Evolutionary conservation across 2,888 invertebrate genomes (phyloP).

Genomic region (Chrysolina americana): DNA sequence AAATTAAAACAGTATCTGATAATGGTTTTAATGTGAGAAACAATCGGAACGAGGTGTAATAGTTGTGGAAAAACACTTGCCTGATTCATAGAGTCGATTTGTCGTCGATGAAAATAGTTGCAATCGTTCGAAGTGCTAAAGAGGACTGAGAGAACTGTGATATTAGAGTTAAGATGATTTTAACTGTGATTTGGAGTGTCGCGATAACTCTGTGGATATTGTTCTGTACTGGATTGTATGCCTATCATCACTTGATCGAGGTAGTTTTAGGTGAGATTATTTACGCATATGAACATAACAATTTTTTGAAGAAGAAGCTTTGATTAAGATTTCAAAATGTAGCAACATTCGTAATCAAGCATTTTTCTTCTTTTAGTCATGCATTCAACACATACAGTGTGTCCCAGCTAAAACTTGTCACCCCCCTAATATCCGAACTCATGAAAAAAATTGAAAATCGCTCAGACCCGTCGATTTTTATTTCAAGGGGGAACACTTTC

Average conservation of each 20-base stretch:
- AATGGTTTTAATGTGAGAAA: constrained; percentile 14
- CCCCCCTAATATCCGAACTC: too few relatives aligned
- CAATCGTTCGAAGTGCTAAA: neutral
- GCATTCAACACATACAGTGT: too few relatives aligned
- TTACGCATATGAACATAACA: neutral
- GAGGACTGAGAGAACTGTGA: constrained; percentile 27
- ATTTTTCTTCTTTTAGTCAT: too few relatives aligned
- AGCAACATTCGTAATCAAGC: too few relatives aligned
- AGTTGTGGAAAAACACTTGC: neutral
- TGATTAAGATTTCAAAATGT: too few relatives aligned
- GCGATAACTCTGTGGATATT: constrained; percentile 64
- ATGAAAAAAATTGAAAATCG: too few relatives aligned
- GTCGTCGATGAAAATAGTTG: neutral
- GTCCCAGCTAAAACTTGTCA: too few relatives aligned
- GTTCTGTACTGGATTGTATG: constrained; percentile 62
- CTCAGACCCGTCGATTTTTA: too few relatives aligned
- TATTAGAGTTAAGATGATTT: constrained; percentile 59
- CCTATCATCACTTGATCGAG: constrained; percentile 73
- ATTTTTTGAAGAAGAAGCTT: neutral
- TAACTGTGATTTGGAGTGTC: constrained; percentile 61
- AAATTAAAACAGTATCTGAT: constrained; percentile 22
- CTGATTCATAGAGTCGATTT: constrained; percentile 9
- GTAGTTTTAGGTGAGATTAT: constrained; percentile 75
- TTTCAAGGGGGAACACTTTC: too few relatives aligned
- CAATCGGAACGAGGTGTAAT: constrained; percentile 5